These are phyloP conservation scores for Apostichopus californicus DNA, from an alignment of 35 echinoderm and acorn worm genomes.

Conservation along the genomic window DNA sequence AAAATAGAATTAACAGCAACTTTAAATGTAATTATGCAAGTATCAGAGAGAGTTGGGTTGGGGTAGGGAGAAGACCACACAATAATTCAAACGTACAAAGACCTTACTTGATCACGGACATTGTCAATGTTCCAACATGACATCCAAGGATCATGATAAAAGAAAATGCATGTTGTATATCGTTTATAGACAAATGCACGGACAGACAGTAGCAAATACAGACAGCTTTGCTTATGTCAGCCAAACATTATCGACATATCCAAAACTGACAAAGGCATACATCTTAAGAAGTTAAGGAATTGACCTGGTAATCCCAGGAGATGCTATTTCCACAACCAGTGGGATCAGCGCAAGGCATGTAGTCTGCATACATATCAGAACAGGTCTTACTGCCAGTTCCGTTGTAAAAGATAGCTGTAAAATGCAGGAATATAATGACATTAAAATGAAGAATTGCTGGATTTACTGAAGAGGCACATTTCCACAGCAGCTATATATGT, in stretches of 20 bases:
- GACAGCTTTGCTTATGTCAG: not conserved
- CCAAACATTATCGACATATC: not conserved
- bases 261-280: not conserved
- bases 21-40: too few relatives aligned
- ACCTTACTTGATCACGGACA: not conserved
- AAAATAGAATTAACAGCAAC: too few relatives aligned
- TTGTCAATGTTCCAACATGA: not conserved
- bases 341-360: slow-evolving; percentile 84
- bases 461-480: too few relatives aligned
- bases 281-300: not conserved
- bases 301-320: slow-evolving; percentile 88
- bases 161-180: not conserved
- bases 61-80: too few relatives aligned
- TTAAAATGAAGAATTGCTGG: too few relatives aligned
- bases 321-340: slow-evolving; percentile 76
- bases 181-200: not conserved
- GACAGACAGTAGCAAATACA: not conserved
- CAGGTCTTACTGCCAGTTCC: slow-evolving; percentile 66
- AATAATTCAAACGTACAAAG: too few relatives aligned
- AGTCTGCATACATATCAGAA: slow-evolving; percentile 83
- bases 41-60: too few relatives aligned
- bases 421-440: not conserved
- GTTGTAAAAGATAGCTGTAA: slow-evolving; percentile 81
- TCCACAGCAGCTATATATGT: too few relatives aligned
- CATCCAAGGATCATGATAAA: not conserved